These are phyloP conservation scores for Xestia c-nigrum DNA, from an alignment of 2,888 invertebrate genomes.

Conservation along the genomic window DNA sequence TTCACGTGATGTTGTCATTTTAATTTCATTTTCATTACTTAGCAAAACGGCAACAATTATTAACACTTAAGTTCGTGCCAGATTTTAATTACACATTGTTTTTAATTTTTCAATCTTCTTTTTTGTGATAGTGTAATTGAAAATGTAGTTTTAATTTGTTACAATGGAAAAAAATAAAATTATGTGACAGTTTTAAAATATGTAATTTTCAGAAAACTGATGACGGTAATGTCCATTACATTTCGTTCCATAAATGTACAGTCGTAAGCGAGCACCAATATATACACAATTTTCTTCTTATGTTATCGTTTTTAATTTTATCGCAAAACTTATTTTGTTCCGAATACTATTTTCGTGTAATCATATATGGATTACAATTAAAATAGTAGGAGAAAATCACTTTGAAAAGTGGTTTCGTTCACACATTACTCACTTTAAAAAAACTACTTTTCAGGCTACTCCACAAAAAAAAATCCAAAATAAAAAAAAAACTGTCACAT, in stretches of 20 bases:
- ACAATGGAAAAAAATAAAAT: slow-evolving; percentile 33
- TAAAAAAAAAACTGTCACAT: neutral
- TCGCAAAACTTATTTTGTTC: neutral
- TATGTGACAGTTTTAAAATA: neutral
- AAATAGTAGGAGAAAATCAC: neutral
- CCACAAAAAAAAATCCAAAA: slow-evolving; percentile 4
- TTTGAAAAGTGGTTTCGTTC: neutral
- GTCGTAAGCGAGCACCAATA: neutral
- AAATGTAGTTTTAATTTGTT: slow-evolving; percentile 14
- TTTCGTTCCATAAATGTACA: neutral
- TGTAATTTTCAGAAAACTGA: neutral
- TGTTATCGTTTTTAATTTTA: neutral
- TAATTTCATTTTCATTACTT: slow-evolving; percentile 77
- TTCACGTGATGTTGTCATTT: slow-evolving; percentile 42
- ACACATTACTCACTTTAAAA: neutral
- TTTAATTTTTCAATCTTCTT: slow-evolving; percentile 43
- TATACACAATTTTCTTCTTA: neutral
- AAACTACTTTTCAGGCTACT: neutral
- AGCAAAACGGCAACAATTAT: slow-evolving; percentile 71
- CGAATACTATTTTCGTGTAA: neutral
- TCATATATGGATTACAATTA: neutral
- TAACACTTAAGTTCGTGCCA: slow-evolving; percentile 74
- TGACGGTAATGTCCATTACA: neutral
- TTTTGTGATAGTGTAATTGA: slow-evolving; percentile 25
- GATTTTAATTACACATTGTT: slow-evolving; percentile 76